phyloP scores from a whole-genome alignment of 2,888 invertebrate species.

The Leptinotarsa peninsularis region DNA sequence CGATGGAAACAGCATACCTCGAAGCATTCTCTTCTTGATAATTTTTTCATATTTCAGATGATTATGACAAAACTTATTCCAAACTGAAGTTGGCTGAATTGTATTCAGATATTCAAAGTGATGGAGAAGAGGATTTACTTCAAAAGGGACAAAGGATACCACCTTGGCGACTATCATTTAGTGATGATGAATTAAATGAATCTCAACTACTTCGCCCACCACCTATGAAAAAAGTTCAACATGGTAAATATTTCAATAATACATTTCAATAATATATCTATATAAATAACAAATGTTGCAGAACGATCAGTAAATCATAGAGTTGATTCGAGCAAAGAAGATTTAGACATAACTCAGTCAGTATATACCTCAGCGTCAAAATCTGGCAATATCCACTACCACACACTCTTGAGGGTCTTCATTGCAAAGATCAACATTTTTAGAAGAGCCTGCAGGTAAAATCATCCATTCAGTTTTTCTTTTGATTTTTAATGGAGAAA shows the following conservation, averaged over 20 bases:
- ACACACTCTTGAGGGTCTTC: slow-evolving; percentile 1
- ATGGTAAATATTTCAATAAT: no score
- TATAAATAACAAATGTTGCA: not conserved
- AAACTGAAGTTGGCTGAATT: slow-evolving; percentile 23
- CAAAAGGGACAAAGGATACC: slow-evolving; percentile 15
- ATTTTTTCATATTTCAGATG: slow-evolving; percentile 14
- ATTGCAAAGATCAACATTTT: slow-evolving; percentile 4
- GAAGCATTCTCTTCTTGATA: not conserved
- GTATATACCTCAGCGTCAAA: not conserved
- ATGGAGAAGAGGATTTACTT: not conserved
- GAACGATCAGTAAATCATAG: slow-evolving; percentile 11
- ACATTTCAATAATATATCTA: no score
- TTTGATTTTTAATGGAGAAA: no score
- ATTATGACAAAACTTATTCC: slow-evolving; percentile 13
- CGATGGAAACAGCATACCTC: not conserved
- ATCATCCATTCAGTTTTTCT: not conserved
- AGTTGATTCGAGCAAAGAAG: slow-evolving; percentile 21
- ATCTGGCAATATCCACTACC: slow-evolving; percentile 2
- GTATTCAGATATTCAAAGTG: slow-evolving; percentile 17
- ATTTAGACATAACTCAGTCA: slow-evolving; percentile 3
- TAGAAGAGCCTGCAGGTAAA: slow-evolving; percentile 6
- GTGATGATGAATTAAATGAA: slow-evolving; percentile 19
- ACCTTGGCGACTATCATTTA: slow-evolving; percentile 20
- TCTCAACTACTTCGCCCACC: slow-evolving; percentile 15
- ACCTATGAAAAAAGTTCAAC: not conserved